Conservation (phyloP, 2,113 vertebrate species). For the Herpetotheres cachinnans region DNA sequence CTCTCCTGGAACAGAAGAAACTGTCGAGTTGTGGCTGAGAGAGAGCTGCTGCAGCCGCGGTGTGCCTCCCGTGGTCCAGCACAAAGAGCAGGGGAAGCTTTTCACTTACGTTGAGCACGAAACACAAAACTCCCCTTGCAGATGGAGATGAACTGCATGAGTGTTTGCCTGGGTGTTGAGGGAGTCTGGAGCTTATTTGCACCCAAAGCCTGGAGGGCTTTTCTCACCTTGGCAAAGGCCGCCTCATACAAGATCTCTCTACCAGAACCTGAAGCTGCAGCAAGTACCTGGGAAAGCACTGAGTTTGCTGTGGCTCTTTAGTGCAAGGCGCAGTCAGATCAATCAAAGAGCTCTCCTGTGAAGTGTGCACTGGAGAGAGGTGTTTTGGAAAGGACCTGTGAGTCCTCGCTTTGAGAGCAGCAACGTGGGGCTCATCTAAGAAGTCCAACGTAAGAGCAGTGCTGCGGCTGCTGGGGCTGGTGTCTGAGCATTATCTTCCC, state of each 20-base stretch:
- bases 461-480: background rate
- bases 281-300: background rate
- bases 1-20: background rate
- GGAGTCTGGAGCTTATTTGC: background rate
- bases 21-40: background rate
- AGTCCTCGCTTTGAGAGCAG: background rate
- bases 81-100: background rate
- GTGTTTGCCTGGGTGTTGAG: background rate
- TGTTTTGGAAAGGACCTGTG: background rate
- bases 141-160: background rate
- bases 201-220: background rate
- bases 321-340: background rate
- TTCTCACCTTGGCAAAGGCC: background rate
- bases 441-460: background rate
- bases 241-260: background rate
- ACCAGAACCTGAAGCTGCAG: background rate
- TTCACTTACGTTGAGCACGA: background rate
- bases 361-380: background rate
- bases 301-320: background rate
- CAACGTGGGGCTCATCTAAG: background rate
- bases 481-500: fast-evolving
- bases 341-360: background rate
- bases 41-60: background rate
- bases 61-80: background rate
- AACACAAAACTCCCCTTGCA: background rate